Evolutionary conservation across 2,888 invertebrate species (phyloP), one percentile per base, ranked within the genome.

Genomic region (Synanthedon formicaeformis): DNA sequence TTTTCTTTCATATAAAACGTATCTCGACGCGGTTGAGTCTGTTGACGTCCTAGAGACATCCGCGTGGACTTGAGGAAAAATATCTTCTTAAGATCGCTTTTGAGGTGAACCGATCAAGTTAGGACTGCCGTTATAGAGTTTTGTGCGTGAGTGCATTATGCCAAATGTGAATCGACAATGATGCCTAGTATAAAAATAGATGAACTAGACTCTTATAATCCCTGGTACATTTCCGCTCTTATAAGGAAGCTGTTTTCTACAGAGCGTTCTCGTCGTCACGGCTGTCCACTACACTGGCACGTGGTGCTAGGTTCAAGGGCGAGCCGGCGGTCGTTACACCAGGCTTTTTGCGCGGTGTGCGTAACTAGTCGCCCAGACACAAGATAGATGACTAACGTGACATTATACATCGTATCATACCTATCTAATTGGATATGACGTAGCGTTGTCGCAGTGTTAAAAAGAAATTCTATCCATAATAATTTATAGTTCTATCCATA

Each of bases 341-440:
- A 51, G 54, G 54, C 52, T 60, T 60, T 60, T 60, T 60, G 60
- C 58, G 57, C 52, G 53, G 55, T 54, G 18, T 49, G 14, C 52
- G 50, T 63, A 66, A 65, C 65, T 58, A 64, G 56, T 61, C 57
- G 56, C 60, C 63, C 63, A 69, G 68, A 66, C 69, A 59, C 65
- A 64, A 67, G 71, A 73, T 71, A 62, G 66, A 68, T 68, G 61
- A 63, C 60, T 62, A 57, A 55, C 62, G 62, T 67, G 63, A 62
- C 61, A 58, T 50, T 57, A n/a, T n/a, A 40, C 34, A 34, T 34
- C 34, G 34, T 34, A 34, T 34, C 34, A 34, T 34, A 34, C 34
- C 34, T 55, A 55, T 50, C 52, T 53, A 48, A 48, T 54, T 58
- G 61, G 45, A n/a, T n/a, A 45, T 45, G 12, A 45, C 45, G 13